Evolutionary conservation across 1,140 invertebrate genomes (phyloP).

Genomic region (Polypedilum vanderplanki): DNA sequence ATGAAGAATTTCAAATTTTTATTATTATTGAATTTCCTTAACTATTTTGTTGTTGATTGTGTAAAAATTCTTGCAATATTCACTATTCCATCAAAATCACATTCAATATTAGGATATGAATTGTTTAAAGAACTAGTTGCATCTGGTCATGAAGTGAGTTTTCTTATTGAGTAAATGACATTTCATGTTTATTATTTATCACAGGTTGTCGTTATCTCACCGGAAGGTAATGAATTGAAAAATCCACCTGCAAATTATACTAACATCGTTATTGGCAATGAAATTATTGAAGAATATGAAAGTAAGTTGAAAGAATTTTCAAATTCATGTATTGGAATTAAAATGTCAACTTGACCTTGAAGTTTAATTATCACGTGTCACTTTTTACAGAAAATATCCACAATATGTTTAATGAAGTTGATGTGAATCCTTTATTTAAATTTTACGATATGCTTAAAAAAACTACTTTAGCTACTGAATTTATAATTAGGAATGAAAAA

Average conservation of each 20-base stretch:
- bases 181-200: not conserved
- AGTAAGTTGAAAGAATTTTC: not conserved
- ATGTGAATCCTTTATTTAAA: not conserved
- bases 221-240: conserved; percentile 3
- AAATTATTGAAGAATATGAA: not conserved
- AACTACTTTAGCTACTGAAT: not conserved
- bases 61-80: conserved; percentile 41
- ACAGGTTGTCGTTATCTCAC: not conserved
- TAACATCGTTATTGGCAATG: conserved; percentile 36
- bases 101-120: conserved; percentile 40
- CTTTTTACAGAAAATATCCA: not conserved
- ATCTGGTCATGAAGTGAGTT: conserved; percentile 39
- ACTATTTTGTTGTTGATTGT: conserved; percentile 23
- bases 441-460: not conserved
- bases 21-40: no score
- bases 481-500: not conserved
- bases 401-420: not conserved
- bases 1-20: not conserved
- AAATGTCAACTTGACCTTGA: no score
- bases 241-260: conserved; percentile 37
- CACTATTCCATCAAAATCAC: conserved; percentile 41
- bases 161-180: not conserved
- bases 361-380: no score
- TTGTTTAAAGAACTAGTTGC: conserved; percentile 40
- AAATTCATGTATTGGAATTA: not conserved